Conservation (phyloP, 2,888 invertebrate genomes). For the Noctua comes region DNA sequence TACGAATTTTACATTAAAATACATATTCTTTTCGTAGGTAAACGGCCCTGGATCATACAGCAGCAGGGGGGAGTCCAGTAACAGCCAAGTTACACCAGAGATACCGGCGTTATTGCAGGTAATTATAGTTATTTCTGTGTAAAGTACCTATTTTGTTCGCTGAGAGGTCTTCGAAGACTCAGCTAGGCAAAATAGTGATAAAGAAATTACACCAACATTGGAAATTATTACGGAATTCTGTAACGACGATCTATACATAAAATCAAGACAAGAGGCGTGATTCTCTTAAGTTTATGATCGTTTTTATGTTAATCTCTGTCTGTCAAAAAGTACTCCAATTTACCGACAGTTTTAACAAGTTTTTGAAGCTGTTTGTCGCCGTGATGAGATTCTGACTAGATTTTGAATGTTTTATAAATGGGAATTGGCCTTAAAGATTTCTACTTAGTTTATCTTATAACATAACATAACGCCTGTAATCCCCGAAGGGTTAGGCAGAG, state of each 20-base stretch:
- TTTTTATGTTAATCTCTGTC: neutral
- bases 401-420: neutral
- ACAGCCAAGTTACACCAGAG: constrained; percentile 85
- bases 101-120: constrained; percentile 94
- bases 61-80: constrained; percentile 86
- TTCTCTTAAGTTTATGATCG: neutral
- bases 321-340: neutral
- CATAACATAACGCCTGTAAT: too few relatives aligned
- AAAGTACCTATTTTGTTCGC: neutral
- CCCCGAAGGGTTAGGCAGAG: too few relatives aligned
- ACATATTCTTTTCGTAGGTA: constrained; percentile 74
- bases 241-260: neutral
- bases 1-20: neutral
- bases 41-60: constrained; percentile 87
- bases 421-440: too few relatives aligned
- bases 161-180: neutral
- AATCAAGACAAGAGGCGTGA: neutral
- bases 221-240: neutral
- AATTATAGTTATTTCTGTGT: constrained; percentile 32
- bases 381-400: neutral
- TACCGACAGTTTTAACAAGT: neutral
- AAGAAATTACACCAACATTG: neutral
- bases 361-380: neutral
- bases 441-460: neutral
- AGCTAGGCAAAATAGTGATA: neutral